Conservation (phyloP, 2,113 vertebrate species). For the Glaucomys volans region DNA sequence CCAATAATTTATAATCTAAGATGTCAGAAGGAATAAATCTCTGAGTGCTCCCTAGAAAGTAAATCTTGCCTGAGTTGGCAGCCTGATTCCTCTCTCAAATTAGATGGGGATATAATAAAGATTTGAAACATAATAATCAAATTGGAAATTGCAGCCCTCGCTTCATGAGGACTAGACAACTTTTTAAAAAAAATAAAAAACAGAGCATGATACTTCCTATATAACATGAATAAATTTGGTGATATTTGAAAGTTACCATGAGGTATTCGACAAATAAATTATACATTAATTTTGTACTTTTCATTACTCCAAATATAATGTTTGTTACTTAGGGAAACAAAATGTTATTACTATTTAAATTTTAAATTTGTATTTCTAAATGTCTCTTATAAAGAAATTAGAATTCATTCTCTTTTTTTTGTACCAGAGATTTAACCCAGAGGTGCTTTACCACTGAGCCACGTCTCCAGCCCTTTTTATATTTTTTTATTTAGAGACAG, state of each 20-base stretch:
- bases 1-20: neutral
- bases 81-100: neutral
- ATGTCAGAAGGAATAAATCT: neutral
- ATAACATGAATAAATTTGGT: neutral
- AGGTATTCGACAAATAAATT: neutral
- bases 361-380: neutral
- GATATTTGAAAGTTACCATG: neutral
- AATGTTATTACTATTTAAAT: neutral
- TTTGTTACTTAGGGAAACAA: neutral
- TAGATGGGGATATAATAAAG: no score
- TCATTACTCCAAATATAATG: neutral
- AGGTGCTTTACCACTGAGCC: no score
- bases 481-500: no score
- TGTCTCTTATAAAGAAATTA: neutral
- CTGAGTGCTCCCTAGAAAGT: neutral
- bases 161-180: neutral
- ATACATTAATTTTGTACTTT: neutral
- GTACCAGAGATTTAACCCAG: no score
- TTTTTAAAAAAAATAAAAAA: neutral
- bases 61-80: neutral
- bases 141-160: neutral
- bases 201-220: neutral
- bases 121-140: neutral
- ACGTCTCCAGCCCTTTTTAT: no score
- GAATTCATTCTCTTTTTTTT: no score